Evolutionary conservation across 2,797 vertebrate genomes (phyloP), one percentile per base, ranked within the genome.

Genomic region (Thamnophis elegans): DNA sequence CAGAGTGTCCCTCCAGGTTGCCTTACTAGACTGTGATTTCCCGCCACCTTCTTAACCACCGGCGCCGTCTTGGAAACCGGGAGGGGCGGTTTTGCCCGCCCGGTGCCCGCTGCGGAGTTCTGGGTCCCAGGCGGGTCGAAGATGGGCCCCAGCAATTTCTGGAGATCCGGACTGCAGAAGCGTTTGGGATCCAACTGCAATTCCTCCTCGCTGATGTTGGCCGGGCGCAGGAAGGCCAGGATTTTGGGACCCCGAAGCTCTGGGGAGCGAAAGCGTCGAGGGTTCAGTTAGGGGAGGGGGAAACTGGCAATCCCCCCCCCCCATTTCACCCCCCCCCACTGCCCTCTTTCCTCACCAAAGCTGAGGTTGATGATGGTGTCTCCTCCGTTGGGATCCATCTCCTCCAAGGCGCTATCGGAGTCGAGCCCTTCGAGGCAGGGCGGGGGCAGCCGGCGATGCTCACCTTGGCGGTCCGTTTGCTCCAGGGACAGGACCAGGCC

Each of bases 141-240:
- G 95, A 99, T 98, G 91, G 98, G 98, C 0, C 97, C 97, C 59
- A 99, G 98, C 56, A 98, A 98, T 53, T 97, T 97, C 26, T 96
- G 97, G 26, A 99, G 98, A 88, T 98, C 97, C 0, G 98, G 98
- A 13, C 97, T 98, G 94, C 98, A 98, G 93, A 98, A 97, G 2
- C 98, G 97, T 88, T 98, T 97, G n/a, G 98, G 98, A 90, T 97
- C 96, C 7, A 96, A 92, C 1, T 97, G 94, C 92, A 97, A 90
- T 26, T 92, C 36, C 0, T 94, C 95, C 42, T 97, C 96, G 0
- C 95, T 97, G 94, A 97, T 95, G 87, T 96, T 47, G 5, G 97
- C 94, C 0, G 97, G 97, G 91, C 93, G 97, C 95, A 60, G 97
- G 97, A 93, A 98, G 2, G 0, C 90, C 85, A 97, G 90, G 92